Evolutionary conservation across 2,113 vertebrate genomes (phyloP).

Genomic region (Dromaius novaehollandiae): DNA sequence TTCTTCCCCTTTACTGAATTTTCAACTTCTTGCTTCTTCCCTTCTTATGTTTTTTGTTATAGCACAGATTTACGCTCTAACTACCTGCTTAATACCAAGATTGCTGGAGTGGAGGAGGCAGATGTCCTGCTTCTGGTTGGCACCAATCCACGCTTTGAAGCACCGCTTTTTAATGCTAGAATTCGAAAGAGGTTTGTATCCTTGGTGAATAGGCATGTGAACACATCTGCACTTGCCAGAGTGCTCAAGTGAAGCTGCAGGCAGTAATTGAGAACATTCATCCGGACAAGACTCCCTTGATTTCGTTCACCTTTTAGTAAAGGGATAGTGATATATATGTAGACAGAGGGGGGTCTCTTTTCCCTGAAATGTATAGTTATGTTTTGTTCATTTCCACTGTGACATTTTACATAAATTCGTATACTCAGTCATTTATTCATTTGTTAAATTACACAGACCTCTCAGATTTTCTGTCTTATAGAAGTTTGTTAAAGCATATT

Average conservation of each 20-base stretch:
- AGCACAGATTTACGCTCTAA: slow-evolving; percentile 96
- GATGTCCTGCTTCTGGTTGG: slow-evolving; percentile 92
- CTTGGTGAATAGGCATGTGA: neutral
- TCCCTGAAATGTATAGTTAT: neutral
- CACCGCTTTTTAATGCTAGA: slow-evolving; percentile 94
- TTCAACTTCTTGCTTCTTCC: neutral
- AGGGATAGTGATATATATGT: neutral
- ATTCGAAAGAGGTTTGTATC: slow-evolving; percentile 91
- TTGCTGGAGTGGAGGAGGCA: slow-evolving; percentile 92
- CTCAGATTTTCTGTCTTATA: neutral
- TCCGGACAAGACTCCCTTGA: neutral
- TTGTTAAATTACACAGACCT: neutral
- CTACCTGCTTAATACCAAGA: slow-evolving; percentile 94
- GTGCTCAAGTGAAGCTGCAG: neutral
- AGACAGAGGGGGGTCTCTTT: neutral
- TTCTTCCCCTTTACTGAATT: neutral
- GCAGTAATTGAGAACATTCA: neutral
- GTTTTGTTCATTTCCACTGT: neutral
- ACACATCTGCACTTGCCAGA: neutral
- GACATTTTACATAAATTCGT: neutral
- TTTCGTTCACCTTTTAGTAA: slow-evolving; percentile 27
- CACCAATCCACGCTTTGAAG: slow-evolving; percentile 96
- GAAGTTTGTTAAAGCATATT: neutral
- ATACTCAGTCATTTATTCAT: neutral
- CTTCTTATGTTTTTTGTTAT: neutral